Base-by-base conservation (phyloP, 1,140 invertebrate genomes). In the Phthorimaea operculella region DNA sequence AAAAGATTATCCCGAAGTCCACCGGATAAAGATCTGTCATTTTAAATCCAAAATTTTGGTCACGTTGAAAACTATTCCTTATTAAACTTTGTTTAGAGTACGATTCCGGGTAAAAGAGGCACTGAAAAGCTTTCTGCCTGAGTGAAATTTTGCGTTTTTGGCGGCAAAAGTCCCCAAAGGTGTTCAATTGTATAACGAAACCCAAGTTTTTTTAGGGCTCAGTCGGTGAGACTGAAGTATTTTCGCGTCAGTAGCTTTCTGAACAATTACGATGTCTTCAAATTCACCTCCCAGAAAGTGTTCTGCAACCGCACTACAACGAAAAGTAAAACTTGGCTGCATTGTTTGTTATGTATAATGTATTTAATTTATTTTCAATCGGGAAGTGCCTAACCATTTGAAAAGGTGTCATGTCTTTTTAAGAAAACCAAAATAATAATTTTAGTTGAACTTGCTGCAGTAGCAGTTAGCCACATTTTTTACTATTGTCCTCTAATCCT, bases 1-100 rank as follows among this genome's bases (percentile, higher is more conserved):
- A 81, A 77, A 76, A 79, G 78, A 79, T 81, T 81, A 81, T 76
- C 68, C 66, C 62, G 70, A 75, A 72, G 60, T 34, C 74, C 67
- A 45, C 55, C 55, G 65, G 68, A 75, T 74, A 71, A 28, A 55
- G 58, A 63, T 61, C 63, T 61, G 50, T 44, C 28, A 10, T 2
- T 39, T 34, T 3, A n/a, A 39, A 39, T n/a, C 36, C 36, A 39
- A 39, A 39, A 39, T 10, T 39, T 39, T 39, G n/a, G 4, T 12
- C 36, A 12, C 36, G 21, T 28, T 28, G n/a, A 39, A 39, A 39
- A 39, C 10, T 5, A 39, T n/a, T 9, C 36, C 36, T 39, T 39
- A 39, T 39, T 39, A 28, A 2, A 28, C 21, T 28, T n/a, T 6
- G 21, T 28, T 39, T 39, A 39, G 10, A 39, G n/a, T n/a, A 12